Evolutionary conservation across 2,888 invertebrate genomes (phyloP).

Genomic region (Molanna angustata): DNA sequence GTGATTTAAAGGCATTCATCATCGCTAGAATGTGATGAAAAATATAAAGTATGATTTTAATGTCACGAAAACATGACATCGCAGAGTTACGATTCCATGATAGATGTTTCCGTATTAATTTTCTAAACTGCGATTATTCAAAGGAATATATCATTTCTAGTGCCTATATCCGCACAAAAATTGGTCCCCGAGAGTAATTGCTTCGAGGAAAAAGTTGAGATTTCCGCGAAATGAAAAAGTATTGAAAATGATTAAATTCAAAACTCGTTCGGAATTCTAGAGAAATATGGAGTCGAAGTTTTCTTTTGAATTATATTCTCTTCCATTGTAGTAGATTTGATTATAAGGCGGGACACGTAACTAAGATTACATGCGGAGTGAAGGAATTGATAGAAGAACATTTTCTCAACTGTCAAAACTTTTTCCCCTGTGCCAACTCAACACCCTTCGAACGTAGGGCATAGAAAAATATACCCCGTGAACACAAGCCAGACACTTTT

Average conservation of each 20-base stretch:
- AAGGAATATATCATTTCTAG: too few relatives aligned
- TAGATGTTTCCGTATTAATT: too few relatives aligned
- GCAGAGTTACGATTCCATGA: too few relatives aligned
- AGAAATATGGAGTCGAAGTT: slow-evolving; percentile 1
- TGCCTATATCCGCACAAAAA: too few relatives aligned
- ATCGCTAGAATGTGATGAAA: too few relatives aligned
- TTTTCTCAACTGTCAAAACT: slow-evolving; percentile 5
- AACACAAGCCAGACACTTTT: too few relatives aligned
- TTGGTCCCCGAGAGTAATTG: background rate
- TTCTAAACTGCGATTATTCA: too few relatives aligned
- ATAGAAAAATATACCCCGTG: too few relatives aligned
- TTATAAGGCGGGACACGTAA: slow-evolving; percentile 11
- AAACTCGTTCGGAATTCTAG: background rate
- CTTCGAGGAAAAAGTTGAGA: background rate
- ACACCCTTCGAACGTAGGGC: too few relatives aligned
- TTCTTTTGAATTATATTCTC: background rate
- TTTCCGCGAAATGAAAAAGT: background rate
- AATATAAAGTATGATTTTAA: too few relatives aligned
- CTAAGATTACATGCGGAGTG: slow-evolving; percentile 8
- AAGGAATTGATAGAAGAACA: slow-evolving; percentile 18
- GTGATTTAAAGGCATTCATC: too few relatives aligned
- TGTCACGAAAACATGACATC: too few relatives aligned
- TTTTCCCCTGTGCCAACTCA: slow-evolving; percentile 1
- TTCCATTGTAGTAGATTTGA: slow-evolving; percentile 12
- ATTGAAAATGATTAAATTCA: background rate